Evolutionary conservation across 2,797 vertebrate species (phyloP), one percentile per base, ranked within the genome.

Genomic region (Craterocephalus amniculus): DNA sequence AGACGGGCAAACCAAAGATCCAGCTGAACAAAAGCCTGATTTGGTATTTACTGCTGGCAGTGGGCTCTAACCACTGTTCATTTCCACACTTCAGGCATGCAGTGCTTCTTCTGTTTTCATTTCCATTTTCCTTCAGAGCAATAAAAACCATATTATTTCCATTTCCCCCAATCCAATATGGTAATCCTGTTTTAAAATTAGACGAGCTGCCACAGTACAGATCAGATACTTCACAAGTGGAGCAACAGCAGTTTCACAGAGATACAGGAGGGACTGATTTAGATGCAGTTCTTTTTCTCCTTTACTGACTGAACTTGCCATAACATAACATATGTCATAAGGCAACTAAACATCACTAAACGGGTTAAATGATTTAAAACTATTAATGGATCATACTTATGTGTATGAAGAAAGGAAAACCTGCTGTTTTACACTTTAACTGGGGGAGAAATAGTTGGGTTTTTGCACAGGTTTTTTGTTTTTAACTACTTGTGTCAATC

Each of bases 141-240:
- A 83, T 82, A 79, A 78, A 81, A 86, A 58, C 74, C 58, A 54
- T 29, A 77, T 86, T 83, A 84, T 88, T 90, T 87, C 82, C 79
- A 87, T 80, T 79, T 75, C 67, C 72, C 62, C 40, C 14, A 38
- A 84, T 76, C 75, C 48, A 49, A 43, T 27, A 70, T 70, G 64
- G 63, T 75, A 74, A 81, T 81, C 80, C 56, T 45, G 83, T 84
- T 90, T 87, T 82, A 80, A 85, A 55, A 45, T 71, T 68, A 65
- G 78, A 27, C 58, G 66, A 84, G 74, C 72, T 64, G 75, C 80
- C 75, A 76, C 69, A 70, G 75, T 36, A 70, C 55, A 62, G 58
- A 74, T 79, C 70, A 70, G 67, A 65, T 54, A 52, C 62, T 62
- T 12, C 79, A 80, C 67, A 68, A 69, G 58, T 66, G 48, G 45